phyloP scores from a whole-genome alignment of 2,797 vertebrate species.

The Huso huso region DNA sequence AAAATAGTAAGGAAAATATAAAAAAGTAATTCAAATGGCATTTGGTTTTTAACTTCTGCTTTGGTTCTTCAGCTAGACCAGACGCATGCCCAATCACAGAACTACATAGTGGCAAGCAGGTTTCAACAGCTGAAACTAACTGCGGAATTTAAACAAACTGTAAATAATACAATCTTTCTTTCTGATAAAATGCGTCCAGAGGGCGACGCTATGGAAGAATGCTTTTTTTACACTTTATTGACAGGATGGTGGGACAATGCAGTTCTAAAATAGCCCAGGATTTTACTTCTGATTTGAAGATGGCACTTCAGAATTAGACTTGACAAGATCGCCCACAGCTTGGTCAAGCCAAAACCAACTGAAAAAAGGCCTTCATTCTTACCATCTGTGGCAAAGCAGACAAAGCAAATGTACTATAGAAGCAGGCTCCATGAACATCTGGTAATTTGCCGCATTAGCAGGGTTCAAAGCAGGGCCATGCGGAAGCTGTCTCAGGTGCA shows the following conservation, averaged over 20 bases:
- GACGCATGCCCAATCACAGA: too few relatives aligned
- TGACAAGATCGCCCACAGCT: constrained; percentile 36
- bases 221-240: too few relatives aligned
- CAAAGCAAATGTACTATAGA: constrained; percentile 35
- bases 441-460: constrained; percentile 26
- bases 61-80: too few relatives aligned
- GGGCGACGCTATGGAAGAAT: too few relatives aligned
- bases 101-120: too few relatives aligned
- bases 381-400: constrained; percentile 43
- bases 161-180: too few relatives aligned
- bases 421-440: constrained; percentile 34
- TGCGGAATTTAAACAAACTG: not conserved
- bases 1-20: too few relatives aligned
- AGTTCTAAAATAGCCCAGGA: too few relatives aligned
- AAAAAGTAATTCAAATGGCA: too few relatives aligned
- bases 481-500: constrained; percentile 6
- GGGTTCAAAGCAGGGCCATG: constrained; percentile 22
- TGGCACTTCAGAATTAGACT: not conserved
- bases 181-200: too few relatives aligned
- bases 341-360: constrained; percentile 51
- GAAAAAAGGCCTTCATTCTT: constrained; percentile 54
- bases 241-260: too few relatives aligned
- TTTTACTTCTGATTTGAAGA: not conserved
- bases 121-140: not conserved
- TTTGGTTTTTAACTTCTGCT: too few relatives aligned